A percentile compares a stretch with the other conserved stretches of the same genome.
These are phyloP conservation scores for Sialia sialis DNA, from an alignment of 2,113 vertebrate species.

Conservation along the genomic window DNA sequence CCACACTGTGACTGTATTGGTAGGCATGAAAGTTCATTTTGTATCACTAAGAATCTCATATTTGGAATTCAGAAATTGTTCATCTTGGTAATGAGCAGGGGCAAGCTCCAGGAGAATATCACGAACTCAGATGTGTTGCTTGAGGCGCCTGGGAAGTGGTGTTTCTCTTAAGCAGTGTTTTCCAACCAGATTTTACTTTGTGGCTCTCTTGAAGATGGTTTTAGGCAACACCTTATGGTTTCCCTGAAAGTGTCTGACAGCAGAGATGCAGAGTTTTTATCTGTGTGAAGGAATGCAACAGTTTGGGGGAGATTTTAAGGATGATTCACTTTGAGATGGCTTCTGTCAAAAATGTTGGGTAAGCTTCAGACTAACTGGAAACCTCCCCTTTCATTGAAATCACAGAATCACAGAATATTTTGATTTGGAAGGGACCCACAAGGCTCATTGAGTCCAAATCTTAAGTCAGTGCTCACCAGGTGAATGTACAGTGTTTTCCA, in stretches of 20 bases:
- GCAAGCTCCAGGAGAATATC: not conserved
- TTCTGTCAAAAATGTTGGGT: not conserved
- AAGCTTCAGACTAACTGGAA: not conserved
- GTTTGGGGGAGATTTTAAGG: not conserved
- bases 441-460: not conserved
- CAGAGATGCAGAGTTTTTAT: not conserved
- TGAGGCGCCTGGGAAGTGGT: not conserved
- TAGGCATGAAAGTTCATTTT: not conserved
- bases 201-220: not conserved
- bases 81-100: not conserved
- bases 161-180: conserved; percentile 15
- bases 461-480: not conserved
- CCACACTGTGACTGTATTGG: not conserved
- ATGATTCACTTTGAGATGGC: not conserved
- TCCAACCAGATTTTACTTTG: not conserved
- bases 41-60: not conserved
- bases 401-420: not conserved
- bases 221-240: not conserved
- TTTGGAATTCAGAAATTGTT: conserved; percentile 38
- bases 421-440: not conserved
- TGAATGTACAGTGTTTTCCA: not conserved
- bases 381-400: not conserved
- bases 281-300: not conserved
- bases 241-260: not conserved
- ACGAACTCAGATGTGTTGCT: not conserved